Evolutionary conservation across 2,888 invertebrate species (phyloP).

Genomic region (Chorisops tibialis): DNA sequence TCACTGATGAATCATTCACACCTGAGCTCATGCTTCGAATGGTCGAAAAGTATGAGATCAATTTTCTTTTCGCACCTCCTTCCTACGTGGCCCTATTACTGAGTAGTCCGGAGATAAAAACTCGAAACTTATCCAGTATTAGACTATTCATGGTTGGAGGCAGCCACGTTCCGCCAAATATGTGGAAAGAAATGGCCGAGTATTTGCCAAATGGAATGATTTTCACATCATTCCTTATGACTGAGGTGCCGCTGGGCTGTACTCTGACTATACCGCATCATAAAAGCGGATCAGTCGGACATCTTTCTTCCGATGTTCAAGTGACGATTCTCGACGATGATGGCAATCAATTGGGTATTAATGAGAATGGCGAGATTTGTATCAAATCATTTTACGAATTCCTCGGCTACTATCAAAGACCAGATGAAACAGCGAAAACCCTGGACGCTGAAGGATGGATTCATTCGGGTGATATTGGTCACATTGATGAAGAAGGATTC

Average conservation of each 20-base stretch:
- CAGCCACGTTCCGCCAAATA: slow-evolving; percentile 38
- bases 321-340: slow-evolving; percentile 46
- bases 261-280: slow-evolving; percentile 38
- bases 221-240: slow-evolving; percentile 43
- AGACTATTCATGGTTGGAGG: slow-evolving; percentile 41
- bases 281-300: slow-evolving; percentile 40
- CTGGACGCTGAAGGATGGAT: slow-evolving; percentile 48
- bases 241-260: slow-evolving; percentile 43
- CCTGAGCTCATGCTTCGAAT: slow-evolving; percentile 10
- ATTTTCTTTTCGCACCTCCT: slow-evolving; percentile 10
- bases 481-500: slow-evolving; percentile 42
- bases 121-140: slow-evolving; percentile 34
- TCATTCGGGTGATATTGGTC: slow-evolving; percentile 49
- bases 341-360: slow-evolving; percentile 40
- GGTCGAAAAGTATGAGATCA: slow-evolving; percentile 16
- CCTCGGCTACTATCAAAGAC: slow-evolving; percentile 47
- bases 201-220: slow-evolving; percentile 41
- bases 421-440: slow-evolving; percentile 41
- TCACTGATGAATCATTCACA: slow-evolving; percentile 15
- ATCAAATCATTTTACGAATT: slow-evolving; percentile 41
- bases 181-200: slow-evolving; percentile 40
- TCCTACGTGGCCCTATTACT: slow-evolving; percentile 20
- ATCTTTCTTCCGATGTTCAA: slow-evolving; percentile 39
- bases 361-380: slow-evolving; percentile 46
- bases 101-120: background rate